Evolutionary conservation across 53 echinoderm and acorn worm genomes (phyloP), one percentile per base, ranked within the genome.

Genomic region (Astropecten irregularis): DNA sequence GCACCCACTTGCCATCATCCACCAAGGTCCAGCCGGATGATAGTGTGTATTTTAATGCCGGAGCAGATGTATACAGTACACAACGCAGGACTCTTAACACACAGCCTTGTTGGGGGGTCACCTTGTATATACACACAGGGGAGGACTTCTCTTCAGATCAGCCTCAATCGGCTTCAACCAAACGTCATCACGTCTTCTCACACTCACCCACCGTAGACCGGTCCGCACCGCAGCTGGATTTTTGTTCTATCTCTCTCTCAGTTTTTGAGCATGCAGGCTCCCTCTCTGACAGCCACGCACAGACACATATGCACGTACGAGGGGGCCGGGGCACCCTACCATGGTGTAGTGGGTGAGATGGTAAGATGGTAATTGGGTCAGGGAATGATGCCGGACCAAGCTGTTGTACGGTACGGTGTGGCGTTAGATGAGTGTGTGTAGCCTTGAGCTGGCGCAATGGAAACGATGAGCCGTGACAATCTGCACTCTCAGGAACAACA

Each of bases 121-220:
- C 76, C 23, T 58, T 33, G n/a, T n/a, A n/a, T n/a, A n/a, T n/a
- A 58, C 25, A 39, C 76, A 57, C 76, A 40, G 25, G 58, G 76
- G 76, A 76, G 40, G 8, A 0, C 65, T 65, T 37, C 22, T 3
- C 38, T 44, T 54, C 58, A 38, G 28, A 13, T 54, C 33, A 64
- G 28, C 71, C 27, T 71, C 73, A 55, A 54, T 36, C 73, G 32
- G 10, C 11, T 42, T 11, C 56, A 39, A 18, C 56, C 40, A 57
- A 76, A 76, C 76, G 76, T 76, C 76, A 76, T 76, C 76, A 76
- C 57, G 57, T 76, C 58, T 71, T 71, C 58, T 76, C 76, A 76
- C 76, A 76, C 76, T 76, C 76, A 22, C 49, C n/a, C n/a, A n/a
- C n/a, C n/a, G n/a, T n/a, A n/a, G n/a, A n/a, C n/a, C n/a, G n/a